phyloP scores from a whole-genome alignment of 64 coral and sea anemone species.

The Montipora cactus region DNA sequence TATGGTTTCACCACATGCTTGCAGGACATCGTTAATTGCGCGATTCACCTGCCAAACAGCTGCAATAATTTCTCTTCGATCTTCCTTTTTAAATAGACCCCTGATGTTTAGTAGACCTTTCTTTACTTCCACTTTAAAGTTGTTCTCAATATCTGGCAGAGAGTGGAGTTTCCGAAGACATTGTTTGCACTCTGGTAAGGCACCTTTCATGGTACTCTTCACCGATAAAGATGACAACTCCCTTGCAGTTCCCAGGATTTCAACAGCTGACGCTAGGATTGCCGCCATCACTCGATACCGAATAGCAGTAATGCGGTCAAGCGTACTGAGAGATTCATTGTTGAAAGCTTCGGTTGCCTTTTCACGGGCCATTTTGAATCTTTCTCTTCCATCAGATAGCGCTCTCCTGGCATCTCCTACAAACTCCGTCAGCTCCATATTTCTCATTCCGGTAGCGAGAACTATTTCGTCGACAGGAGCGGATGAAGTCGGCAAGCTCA shows the following conservation, averaged over 20 bases:
- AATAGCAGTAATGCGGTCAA: constrained; percentile 51
- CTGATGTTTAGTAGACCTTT: background rate
- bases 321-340: constrained; percentile 46
- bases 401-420: no score
- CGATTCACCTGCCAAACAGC: constrained; percentile 37
- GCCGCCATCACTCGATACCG: constrained; percentile 39
- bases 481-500: no score
- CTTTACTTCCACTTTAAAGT: constrained; percentile 11
- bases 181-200: constrained; percentile 22
- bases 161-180: constrained; percentile 59
- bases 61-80: constrained; percentile 33
- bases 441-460: no score
- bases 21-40: background rate
- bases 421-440: no score
- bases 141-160: constrained; percentile 13
- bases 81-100: background rate
- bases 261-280: background rate
- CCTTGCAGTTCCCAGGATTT: no score
- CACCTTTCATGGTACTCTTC: background rate
- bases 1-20: background rate
- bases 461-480: no score
- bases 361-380: constrained; percentile 35
- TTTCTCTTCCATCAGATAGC: constrained; percentile 3
- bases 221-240: background rate
- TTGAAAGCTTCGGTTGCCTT: constrained; percentile 66